Evolutionary conservation across 2,888 invertebrate genomes (phyloP), one percentile per base, ranked within the genome.

Genomic region (Chymomyza procnemis): DNA sequence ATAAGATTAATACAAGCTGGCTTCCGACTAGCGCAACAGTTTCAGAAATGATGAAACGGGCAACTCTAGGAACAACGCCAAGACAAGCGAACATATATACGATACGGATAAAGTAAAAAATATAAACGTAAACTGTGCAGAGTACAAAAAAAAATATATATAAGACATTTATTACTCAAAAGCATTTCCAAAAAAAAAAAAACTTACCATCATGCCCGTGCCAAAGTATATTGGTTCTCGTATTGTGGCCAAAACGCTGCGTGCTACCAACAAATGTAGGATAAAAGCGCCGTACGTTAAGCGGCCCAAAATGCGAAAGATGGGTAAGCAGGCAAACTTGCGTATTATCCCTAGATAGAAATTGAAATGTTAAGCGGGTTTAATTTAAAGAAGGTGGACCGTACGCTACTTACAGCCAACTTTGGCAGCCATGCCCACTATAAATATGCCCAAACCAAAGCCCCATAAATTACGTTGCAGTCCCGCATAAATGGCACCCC

Each of bases 401-500:
- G 34, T 46, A 19, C 8, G 19, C 2, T 61, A 85, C 86, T 88
- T 79, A 91, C 90, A 89, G 61, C 90, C 90, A 30, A 89, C 81
- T 74, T 89, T 90, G n/a, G 85, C 73, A 18, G 89, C 74, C 76
- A 88, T 79, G 64, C 90, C 90, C 30, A 90, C 76, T 3, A 90
- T 78, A 16, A 87, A 85, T 19, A 90, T 71, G 41, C 85, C 83
- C 48, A 91, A 72, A 5, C 90, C 90, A 6, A 91, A 75, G 3
- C 80, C 90, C 88, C 91, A 92, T 0, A 88, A 61, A 75, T 90
- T 91, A 65, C 91, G 90, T 48, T 90, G 90, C 1, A 90, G 65
- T 0, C 88, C 85, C 65, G 91, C 91, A 79, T 91, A 92, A n/a
- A 92, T 58, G 62, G 88, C 85, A 9, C 89, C 89, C 75, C 91